Percentiles rank a stretch among this genome's conserved stretches.
These are phyloP conservation scores for Xiphorhynchus elegans DNA, from an alignment of 2,113 vertebrate species.

Conservation along the genomic window DNA sequence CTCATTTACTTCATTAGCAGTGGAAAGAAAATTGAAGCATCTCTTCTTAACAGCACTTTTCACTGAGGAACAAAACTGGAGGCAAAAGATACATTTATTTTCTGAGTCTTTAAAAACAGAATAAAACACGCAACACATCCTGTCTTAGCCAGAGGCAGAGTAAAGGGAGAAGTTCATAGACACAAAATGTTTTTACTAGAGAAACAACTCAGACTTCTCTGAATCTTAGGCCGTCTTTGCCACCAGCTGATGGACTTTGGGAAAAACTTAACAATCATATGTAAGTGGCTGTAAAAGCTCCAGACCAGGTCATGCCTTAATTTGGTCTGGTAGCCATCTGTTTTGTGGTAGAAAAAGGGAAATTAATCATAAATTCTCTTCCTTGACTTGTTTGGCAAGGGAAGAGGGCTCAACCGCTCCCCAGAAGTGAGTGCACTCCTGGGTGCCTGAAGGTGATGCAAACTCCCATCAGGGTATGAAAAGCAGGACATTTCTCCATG, in stretches of 20 bases:
- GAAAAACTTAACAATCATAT: not conserved
- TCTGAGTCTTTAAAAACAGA: not conserved
- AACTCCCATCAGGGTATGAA: accelerated
- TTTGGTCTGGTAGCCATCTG: not conserved
- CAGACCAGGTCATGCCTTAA: not conserved
- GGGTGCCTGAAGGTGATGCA: accelerated
- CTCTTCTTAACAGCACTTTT: not conserved
- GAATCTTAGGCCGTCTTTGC: not conserved
- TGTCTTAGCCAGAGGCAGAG: not conserved
- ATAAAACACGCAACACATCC: not conserved
- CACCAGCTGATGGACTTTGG: not conserved
- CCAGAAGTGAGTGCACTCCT: not conserved
- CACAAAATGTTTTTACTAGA: not conserved
- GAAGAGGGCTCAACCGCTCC: not conserved
- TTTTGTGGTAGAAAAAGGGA: not conserved
- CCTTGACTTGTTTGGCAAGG: not conserved
- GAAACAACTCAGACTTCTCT: not conserved
- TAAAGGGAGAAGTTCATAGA: not conserved
- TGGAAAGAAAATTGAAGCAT: not conserved
- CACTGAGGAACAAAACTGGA: not conserved
- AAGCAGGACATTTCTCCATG: accelerated
- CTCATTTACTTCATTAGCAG: not conserved
- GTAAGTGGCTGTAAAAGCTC: not conserved
- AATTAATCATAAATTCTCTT: not conserved
- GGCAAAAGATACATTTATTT: not conserved